Conservation (phyloP, 2,113 vertebrate species). For the Laticauda laticaudata region DNA sequence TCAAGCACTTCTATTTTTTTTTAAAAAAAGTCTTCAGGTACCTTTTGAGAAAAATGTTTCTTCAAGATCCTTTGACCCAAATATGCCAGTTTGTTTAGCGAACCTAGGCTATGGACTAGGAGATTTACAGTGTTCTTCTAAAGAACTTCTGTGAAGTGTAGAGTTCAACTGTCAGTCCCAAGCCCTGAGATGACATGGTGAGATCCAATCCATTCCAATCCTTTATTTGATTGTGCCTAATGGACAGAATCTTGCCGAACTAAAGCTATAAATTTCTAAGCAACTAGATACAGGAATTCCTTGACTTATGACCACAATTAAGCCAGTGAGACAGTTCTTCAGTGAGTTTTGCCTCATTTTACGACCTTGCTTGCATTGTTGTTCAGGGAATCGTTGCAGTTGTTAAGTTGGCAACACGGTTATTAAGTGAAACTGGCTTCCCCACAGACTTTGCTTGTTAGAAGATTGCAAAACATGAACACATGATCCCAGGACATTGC, state of each 20-base stretch:
- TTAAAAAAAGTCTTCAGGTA: background rate
- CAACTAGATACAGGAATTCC: background rate
- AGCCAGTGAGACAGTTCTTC: background rate
- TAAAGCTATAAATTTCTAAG: background rate
- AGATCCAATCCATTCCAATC: background rate
- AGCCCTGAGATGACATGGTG: background rate
- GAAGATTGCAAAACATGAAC: too few relatives aligned
- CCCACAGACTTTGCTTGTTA: too few relatives aligned
- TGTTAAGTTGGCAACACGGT: too few relatives aligned
- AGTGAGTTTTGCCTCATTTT: background rate
- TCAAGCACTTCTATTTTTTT: background rate
- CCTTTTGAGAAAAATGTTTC: background rate
- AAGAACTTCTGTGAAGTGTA: background rate
- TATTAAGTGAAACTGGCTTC: too few relatives aligned
- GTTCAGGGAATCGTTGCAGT: background rate
- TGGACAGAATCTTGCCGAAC: background rate
- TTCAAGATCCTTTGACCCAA: background rate
- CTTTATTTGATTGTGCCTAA: background rate
- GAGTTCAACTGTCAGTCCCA: background rate
- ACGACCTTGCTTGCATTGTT: background rate
- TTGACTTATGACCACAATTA: background rate
- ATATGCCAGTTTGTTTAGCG: background rate
- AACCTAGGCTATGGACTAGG: background rate
- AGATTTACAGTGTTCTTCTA: background rate
- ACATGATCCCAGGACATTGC: too few relatives aligned